Base-by-base conservation (phyloP, 2,888 invertebrate species). In the Sclerodermus sp. region DNA sequence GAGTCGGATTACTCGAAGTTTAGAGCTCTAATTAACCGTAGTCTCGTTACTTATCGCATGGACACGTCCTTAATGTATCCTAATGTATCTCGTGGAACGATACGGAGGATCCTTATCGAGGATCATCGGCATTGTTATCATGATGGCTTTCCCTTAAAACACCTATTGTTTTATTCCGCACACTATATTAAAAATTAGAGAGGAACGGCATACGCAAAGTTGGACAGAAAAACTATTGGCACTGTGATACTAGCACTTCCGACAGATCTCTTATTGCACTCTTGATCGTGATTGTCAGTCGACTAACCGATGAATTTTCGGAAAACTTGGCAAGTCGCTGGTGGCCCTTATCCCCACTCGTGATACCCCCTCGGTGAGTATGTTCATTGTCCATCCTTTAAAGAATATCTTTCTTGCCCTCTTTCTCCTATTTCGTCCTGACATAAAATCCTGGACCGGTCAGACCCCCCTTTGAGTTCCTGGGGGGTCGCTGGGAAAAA, bases 401-500 rank as follows among this genome's bases (percentile, higher is more conserved):
- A 6, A 2, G 18, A 42, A 47, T 17, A 53, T 43, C 38, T 37
- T 34, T 48, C 47, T 46, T 53, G 14, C 41, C 8, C 23, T 12
- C 34, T 34, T 34, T 34, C n/a, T 34, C 34, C n/a, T 34, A 34
- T 34, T 12, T 34, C 13, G 34, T 34, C 10, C 13, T 12, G 34
- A 23, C 23, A 23, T 23, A 5, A 23, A 23, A 23, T 34, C 30
- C 14, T 34, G 53, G 55, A 62, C 62, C 63, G 63, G 63, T 62
- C 58, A 34, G 49, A 15, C 17, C 23, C 12, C 38, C 30, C 16
- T 14, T 38, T 38, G 16, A 17, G 38, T 14, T 16, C 38, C 56
- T 64, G 66, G 68, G 70, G 69, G 70, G 67, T 62, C 64, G 58
- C 51, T 58, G 58, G 62, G 58, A 60, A 67, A 67, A 57, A 50